Percentiles rank a stretch among this genome's conserved stretches.
These are phyloP conservation scores for Thripadectes ignobilis DNA, from an alignment of 2,797 vertebrate species.

Conservation along the genomic window DNA sequence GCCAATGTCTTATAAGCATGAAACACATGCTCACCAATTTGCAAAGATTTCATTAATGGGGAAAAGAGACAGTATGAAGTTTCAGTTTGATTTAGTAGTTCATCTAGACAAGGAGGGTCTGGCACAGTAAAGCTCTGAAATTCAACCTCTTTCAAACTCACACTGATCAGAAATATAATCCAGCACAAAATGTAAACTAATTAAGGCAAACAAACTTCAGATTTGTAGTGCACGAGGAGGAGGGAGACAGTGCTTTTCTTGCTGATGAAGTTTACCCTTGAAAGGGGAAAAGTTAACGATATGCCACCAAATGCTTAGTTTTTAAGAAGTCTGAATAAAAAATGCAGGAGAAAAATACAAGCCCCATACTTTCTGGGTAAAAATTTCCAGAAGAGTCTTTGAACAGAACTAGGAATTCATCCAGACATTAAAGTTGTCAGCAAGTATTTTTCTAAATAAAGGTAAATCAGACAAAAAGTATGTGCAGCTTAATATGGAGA, in stretches of 20 bases:
- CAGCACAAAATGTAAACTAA: constrained; percentile 5
- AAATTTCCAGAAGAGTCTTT: background rate
- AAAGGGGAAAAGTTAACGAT: background rate
- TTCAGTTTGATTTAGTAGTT: constrained; percentile 46
- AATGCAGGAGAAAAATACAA: background rate
- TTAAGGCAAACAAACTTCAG: constrained; percentile 5
- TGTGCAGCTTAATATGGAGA: background rate
- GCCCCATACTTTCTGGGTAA: background rate
- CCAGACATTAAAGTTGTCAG: background rate
- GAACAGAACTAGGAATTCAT: background rate
- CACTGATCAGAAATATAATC: constrained; percentile 45
- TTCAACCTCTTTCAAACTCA: background rate
- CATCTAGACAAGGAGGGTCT: constrained; percentile 15
- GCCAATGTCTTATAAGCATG: constrained; percentile 31
- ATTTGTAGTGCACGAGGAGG: background rate
- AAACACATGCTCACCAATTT: constrained; percentile 50
- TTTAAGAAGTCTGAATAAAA: background rate
- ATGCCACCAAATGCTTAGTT: background rate
- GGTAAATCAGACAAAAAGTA: background rate
- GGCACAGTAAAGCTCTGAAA: constrained; percentile 9
- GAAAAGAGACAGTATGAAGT: constrained; percentile 36
- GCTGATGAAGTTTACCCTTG: background rate
- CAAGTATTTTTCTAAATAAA: background rate
- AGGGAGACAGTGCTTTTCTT: constrained; percentile 4
- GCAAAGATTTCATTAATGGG: constrained; percentile 31